phyloP scores from a whole-genome alignment of 2,797 vertebrate genomes.

The Odontamblyopus lacepedii region DNA sequence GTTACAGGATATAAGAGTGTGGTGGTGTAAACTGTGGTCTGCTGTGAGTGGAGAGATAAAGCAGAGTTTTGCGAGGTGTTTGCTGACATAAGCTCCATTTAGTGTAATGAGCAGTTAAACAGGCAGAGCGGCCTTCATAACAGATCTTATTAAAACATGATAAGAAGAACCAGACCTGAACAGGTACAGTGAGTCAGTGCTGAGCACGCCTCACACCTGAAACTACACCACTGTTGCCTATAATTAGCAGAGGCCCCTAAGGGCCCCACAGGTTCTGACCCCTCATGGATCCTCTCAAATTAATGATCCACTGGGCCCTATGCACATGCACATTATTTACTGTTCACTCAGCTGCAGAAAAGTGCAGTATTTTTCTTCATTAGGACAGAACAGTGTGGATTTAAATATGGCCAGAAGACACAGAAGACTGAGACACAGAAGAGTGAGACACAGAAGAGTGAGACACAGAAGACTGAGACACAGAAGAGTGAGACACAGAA shows the following conservation, averaged over 20 bases:
- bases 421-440: background rate
- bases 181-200: slow-evolving; percentile 21
- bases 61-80: background rate
- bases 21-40: background rate
- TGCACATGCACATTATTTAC: slow-evolving; percentile 52
- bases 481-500: background rate
- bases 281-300: slow-evolving; percentile 44
- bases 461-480: background rate
- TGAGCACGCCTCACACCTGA: slow-evolving; percentile 37
- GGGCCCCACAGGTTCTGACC: slow-evolving; percentile 48
- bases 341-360: slow-evolving; percentile 25
- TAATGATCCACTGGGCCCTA: slow-evolving; percentile 59
- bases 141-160: slow-evolving; percentile 1
- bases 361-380: slow-evolving; percentile 45
- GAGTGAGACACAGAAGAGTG: background rate
- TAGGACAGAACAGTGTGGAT: slow-evolving; percentile 26
- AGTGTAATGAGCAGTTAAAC: background rate
- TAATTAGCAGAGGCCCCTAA: slow-evolving; percentile 55
- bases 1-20: background rate
- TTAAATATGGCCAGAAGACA: slow-evolving; percentile 35
- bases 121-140: background rate
- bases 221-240: slow-evolving; percentile 40
- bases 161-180: background rate
- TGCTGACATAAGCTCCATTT: background rate
- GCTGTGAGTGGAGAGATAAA: background rate